Base-by-base conservation (phyloP, 1,140 invertebrate species). In the Tetramorium simillimum region DNA sequence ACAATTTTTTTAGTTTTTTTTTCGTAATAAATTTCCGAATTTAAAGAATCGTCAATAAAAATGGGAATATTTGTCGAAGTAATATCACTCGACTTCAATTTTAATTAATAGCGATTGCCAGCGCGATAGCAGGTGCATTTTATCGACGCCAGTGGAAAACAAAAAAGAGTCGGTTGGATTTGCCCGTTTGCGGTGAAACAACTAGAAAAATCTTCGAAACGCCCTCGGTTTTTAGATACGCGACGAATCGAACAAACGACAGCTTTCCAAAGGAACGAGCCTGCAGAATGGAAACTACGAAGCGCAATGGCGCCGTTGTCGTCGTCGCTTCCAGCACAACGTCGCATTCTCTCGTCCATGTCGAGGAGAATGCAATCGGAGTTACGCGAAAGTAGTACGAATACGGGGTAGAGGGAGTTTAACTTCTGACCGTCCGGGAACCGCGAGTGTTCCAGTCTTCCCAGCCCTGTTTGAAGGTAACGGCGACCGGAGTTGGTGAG, bases 311-410 rank as follows among this genome's bases (percentile, higher is more conserved):
- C 43, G 28, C 9, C 76, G 5, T 40, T 60, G 24, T 49, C 58
- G 40, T 33, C 3, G 24, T 49, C 58, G 16, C 16, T 63, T 10
- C 24, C 18, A 28, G 6, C 46, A 18, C 24, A 49, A 33, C 33
- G 33, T 33, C 33, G 3, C 33, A 33, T 33, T 33, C 33, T 60
- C 43, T 63, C 40, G 28, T 53, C 33, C 33, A 28, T 33, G 62
- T 10, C 46, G 21, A 63, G 24, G 16, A 70, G 63, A 81, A 70
- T 70, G 65, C 78, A 70, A 81, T 81, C 51, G 51, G 37, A 81
- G 78, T 70, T 81, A 33, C 6, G 21, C 33, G 63, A 70, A 81
- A 70, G 65, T 81, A 56, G 49, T 56, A 56, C 33, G 63, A 81
- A 69, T 80, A 28, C 24, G 37, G 21, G 33, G 24, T 0, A 58